These are phyloP conservation scores for Trachelus troglodyta DNA, from an alignment of 2,888 invertebrate species.

Conservation along the genomic window DNA sequence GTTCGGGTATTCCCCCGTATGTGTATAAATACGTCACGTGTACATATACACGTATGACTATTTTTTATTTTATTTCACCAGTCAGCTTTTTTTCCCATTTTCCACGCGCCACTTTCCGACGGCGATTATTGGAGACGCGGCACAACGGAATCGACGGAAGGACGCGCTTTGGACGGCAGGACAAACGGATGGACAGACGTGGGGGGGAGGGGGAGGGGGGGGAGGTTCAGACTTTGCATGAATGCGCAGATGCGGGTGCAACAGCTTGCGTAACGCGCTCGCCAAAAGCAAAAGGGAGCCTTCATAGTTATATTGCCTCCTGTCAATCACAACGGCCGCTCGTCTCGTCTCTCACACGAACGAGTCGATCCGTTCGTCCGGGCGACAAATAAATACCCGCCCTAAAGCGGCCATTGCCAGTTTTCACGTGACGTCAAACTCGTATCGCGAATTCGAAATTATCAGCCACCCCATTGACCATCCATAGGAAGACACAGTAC, in stretches of 20 bases:
- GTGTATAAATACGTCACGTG: too few relatives aligned
- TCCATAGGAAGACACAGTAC: too few relatives aligned
- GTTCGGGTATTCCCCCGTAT: too few relatives aligned
- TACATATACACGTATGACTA: too few relatives aligned
- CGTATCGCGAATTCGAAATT: too few relatives aligned
- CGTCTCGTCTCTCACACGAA: slow-evolving; percentile 35
- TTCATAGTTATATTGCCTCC: slow-evolving; percentile 65
- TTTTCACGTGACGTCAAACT: too few relatives aligned
- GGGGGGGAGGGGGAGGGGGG: slow-evolving; percentile 41
- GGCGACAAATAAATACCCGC: too few relatives aligned
- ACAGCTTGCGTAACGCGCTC: slow-evolving; percentile 66
- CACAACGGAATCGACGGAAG: slow-evolving; percentile 30
- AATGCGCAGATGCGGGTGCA: slow-evolving; percentile 67
- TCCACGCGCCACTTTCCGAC: slow-evolving; percentile 6
- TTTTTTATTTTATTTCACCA: too few relatives aligned
- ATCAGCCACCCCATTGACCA: too few relatives aligned
- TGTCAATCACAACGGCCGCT: slow-evolving; percentile 64
- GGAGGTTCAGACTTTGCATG: slow-evolving; percentile 64
- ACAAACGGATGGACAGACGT: slow-evolving; percentile 36
- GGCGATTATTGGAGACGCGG: slow-evolving; percentile 57
- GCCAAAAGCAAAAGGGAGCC: slow-evolving; percentile 57
- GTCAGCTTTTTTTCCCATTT: too few relatives aligned
- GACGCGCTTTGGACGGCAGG: slow-evolving; percentile 33
- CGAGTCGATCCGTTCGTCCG: slow-evolving; percentile 10
- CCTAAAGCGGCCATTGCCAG: too few relatives aligned